Percentiles rank a stretch among this genome's conserved stretches.
phyloP scores from a whole-genome alignment of 2,888 invertebrate genomes.

The Alsophila aescularia region DNA sequence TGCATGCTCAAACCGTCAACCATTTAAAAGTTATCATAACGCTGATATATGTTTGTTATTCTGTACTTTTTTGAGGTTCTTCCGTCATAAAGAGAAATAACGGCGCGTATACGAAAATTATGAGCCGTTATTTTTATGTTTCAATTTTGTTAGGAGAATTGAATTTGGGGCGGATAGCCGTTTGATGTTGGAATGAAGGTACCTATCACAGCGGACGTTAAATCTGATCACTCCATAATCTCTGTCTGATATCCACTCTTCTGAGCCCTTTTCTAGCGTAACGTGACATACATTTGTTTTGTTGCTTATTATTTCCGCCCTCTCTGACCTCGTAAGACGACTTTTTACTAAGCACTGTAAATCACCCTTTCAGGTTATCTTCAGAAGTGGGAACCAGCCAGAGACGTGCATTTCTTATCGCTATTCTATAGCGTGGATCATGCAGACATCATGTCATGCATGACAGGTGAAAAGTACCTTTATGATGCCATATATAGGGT shows the following conservation, averaged over 20 bases:
- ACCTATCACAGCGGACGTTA: conserved; percentile 26
- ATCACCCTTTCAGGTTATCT: too few relatives aligned
- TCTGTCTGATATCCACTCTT: conserved; percentile 21
- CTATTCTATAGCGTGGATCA: too few relatives aligned
- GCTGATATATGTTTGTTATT: conserved; percentile 23
- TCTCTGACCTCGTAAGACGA: too few relatives aligned
- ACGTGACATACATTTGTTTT: conserved; percentile 14
- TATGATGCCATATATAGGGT: too few relatives aligned
- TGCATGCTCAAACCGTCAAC: not conserved
- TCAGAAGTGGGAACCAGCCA: too few relatives aligned
- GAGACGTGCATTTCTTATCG: too few relatives aligned
- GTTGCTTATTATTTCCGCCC: conserved; percentile 22
- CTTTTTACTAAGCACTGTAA: not conserved
- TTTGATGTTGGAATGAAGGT: conserved; percentile 29
- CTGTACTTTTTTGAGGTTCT: conserved; percentile 34
- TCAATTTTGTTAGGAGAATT: conserved; percentile 42
- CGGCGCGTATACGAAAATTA: conserved; percentile 35
- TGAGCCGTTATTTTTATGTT: conserved; percentile 40
- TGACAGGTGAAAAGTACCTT: too few relatives aligned
- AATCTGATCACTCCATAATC: conserved; percentile 36
- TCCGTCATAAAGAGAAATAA: conserved; percentile 34
- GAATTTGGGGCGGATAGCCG: conserved; percentile 32
- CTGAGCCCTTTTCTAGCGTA: conserved; percentile 11
- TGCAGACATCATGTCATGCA: too few relatives aligned
- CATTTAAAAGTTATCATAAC: conserved; percentile 20